phyloP scores from a whole-genome alignment of 2,797 vertebrate species.

The Pyrocephalus nanus region DNA sequence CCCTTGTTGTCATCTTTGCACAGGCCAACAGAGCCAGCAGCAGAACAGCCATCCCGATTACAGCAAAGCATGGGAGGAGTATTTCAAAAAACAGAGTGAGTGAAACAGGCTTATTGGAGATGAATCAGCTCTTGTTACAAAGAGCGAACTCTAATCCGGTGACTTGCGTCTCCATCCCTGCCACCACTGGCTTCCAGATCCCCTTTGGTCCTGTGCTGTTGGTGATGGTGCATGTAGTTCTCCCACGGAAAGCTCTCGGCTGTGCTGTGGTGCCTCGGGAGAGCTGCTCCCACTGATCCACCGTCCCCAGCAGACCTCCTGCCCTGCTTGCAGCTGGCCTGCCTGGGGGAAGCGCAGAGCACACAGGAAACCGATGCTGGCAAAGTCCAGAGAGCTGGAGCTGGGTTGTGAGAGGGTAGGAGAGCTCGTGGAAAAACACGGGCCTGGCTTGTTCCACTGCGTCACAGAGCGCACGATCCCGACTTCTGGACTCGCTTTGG shows the following conservation, averaged over 20 bases:
- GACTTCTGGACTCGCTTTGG: background rate
- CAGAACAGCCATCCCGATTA: constrained; percentile 91
- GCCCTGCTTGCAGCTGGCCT: background rate
- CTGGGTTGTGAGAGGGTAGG: background rate
- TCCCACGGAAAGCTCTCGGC: background rate
- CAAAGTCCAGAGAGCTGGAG: background rate
- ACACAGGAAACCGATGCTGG: background rate
- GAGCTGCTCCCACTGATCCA: background rate
- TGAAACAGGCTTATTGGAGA: constrained; percentile 36
- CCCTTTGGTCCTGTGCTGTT: background rate
- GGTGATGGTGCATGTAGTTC: constrained; percentile 18
- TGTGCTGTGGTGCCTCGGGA: background rate
- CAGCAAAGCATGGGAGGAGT: constrained; percentile 94
- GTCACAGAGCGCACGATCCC: background rate
- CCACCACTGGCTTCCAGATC: background rate
- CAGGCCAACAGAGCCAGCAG: constrained; percentile 94
- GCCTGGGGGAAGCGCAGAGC: background rate
- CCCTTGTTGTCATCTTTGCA: constrained; percentile 50
- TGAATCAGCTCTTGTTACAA: background rate
- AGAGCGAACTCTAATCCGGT: background rate
- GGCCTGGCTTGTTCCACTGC: background rate
- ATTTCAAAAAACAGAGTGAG: constrained; percentile 95
- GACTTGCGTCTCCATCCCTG: background rate
- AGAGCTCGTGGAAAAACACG: background rate
- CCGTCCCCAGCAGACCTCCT: rapidly evolving